Evolutionary conservation across 2,888 invertebrate genomes (phyloP).

Genomic region (Dorcus hopei): DNA sequence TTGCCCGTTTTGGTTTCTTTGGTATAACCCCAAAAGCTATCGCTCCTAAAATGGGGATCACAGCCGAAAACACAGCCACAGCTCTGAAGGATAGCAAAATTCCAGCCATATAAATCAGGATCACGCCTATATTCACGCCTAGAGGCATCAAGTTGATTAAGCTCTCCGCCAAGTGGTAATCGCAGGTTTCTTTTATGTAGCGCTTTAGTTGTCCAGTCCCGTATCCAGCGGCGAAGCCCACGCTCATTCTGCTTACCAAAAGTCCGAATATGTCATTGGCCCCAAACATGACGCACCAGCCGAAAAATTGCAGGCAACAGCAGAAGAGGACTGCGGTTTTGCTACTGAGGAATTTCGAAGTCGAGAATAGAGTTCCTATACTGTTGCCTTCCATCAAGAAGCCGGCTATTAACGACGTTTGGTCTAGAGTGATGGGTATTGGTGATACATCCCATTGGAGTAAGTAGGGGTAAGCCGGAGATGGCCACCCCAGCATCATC

Average conservation of each 20-base stretch:
- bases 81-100: conserved; percentile 20
- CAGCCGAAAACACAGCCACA: conserved; percentile 20
- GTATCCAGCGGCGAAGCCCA: conserved; percentile 28
- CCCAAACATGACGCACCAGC: conserved; percentile 29
- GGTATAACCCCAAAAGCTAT: conserved; percentile 18
- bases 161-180: conserved; percentile 13
- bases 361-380: conserved; percentile 26
- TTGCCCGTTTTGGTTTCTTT: not conserved
- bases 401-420: conserved; percentile 27
- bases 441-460: conserved; percentile 22
- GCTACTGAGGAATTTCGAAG: conserved; percentile 20
- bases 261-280: conserved; percentile 25
- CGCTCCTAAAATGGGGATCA: conserved; percentile 21
- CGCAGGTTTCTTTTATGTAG: conserved; percentile 27
- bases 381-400: conserved; percentile 31
- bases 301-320: conserved; percentile 22
- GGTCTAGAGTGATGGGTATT: conserved; percentile 25
- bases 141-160: conserved; percentile 22
- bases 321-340: conserved; percentile 25
- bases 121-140: conserved; percentile 23
- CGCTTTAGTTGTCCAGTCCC: conserved; percentile 26
- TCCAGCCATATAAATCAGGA: conserved; percentile 22
- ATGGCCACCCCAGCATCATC: conserved; percentile 32
- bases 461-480: conserved; percentile 23
- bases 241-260: conserved; percentile 20